Evolutionary conservation across 2,113 vertebrate genomes (phyloP).

Genomic region (Mastomys coucha): DNA sequence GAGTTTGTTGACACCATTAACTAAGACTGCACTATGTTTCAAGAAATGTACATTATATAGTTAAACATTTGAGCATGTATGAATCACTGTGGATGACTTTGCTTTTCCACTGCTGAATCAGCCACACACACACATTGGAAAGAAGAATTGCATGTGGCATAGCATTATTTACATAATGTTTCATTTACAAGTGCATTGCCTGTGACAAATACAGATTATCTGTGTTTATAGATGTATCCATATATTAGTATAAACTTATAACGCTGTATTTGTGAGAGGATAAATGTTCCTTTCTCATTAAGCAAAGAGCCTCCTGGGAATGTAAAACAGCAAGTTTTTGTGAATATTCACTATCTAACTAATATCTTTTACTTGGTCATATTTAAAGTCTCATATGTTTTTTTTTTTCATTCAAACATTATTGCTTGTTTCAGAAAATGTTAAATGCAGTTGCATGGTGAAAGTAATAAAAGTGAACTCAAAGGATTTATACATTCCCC

Average conservation of each 20-base stretch:
- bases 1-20: background rate
- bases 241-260: constrained; percentile 61
- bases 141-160: background rate
- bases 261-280: constrained; percentile 30
- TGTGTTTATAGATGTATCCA: constrained; percentile 56
- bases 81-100: background rate
- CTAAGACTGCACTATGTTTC: background rate
- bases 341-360: constrained; percentile 62
- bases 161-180: constrained; percentile 57
- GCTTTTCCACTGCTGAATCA: background rate
- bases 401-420: constrained; percentile 74
- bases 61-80: background rate
- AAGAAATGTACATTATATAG: background rate
- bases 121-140: background rate
- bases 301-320: constrained; percentile 39
- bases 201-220: constrained; percentile 58
- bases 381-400: constrained; percentile 73
- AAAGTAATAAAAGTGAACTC: constrained; percentile 72
- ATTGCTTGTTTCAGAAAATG: constrained; percentile 77
- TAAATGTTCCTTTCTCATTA: constrained; percentile 73
- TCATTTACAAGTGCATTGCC: constrained; percentile 62
- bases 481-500: constrained; percentile 41
- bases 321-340: constrained; percentile 56
- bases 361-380: constrained; percentile 63
- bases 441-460: constrained; percentile 57